Base-by-base conservation (phyloP, 1,140 invertebrate species). In the Maniola jurtina region DNA sequence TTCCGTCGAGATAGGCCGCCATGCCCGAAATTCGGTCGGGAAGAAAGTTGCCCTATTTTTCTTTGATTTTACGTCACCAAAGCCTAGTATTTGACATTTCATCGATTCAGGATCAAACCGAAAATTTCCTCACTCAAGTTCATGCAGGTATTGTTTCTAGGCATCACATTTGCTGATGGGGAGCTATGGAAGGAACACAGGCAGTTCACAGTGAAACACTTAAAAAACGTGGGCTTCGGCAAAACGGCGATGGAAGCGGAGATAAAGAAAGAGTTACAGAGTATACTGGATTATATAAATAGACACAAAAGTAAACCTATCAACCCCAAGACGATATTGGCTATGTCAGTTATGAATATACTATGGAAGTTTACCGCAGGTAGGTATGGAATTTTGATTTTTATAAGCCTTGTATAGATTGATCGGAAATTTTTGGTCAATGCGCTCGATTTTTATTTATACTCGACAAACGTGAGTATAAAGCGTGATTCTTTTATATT, bases 91-190 rank as follows among this genome's bases (percentile, higher is more conserved):
- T n/a, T n/a, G n/a, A n/a, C n/a, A n/a, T n/a, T n/a, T n/a, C n/a
- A n/a, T n/a, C n/a, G n/a, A n/a, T n/a, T n/a, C n/a, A n/a, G n/a
- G n/a, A n/a, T n/a, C n/a, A n/a, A n/a, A n/a, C n/a, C n/a, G n/a
- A n/a, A n/a, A n/a, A n/a, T n/a, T n/a, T n/a, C n/a, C n/a, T n/a
- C n/a, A n/a, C n/a, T n/a, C n/a, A n/a, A n/a, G n/a, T n/a, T n/a
- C n/a, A n/a, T n/a, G n/a, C n/a, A n/a, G n/a, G n/a, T n/a, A 25
- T 25, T 25, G 25, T 11, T 71, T 80, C 38, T 16, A 89, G 85
- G 96, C 34, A 95, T 97, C 16, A 95, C 96, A 0, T 95, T 94
- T 84, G 93, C 94, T 0, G 95, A 97, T 68, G 96, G 96, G 0
- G 76, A 92, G 9, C 75, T 94, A 11, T 98, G 96, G 96, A 92